Base-by-base conservation (phyloP, 2,797 vertebrate genomes). In the Chromis chromis region DNA sequence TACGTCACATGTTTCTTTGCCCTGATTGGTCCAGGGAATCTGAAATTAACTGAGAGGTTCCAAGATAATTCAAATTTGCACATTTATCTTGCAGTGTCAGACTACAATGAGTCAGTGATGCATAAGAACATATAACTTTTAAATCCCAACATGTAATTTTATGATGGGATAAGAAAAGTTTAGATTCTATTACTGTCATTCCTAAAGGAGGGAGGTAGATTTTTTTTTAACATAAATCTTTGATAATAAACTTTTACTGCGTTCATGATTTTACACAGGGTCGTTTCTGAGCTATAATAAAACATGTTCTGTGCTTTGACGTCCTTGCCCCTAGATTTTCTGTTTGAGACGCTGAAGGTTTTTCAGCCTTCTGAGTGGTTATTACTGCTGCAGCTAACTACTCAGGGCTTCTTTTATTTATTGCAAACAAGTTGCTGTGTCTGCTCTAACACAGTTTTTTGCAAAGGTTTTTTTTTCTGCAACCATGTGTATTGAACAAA, bases 351-450 rank as follows among this genome's bases (percentile, higher is more conserved):
- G 17, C 52, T 16, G 7, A 27, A 27, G 52, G 16, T 21, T 54
- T 42, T 68, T 40, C 21, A 31, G 54, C n/a, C 25, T 49, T 46
- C 46, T n/a, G 8, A 48, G 46, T n/a, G n/a, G n/a, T 48, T 48
- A 48, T 48, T 48, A 48, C 46, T 48, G 46, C 19, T 9, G n/a
- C n/a, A 39, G 66, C 19, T 75, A 61, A 71, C 44, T 36, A 13
- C 22, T 36, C 14, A 10, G n/a, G 4, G 31, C 31, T 48, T 48
- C 40, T 65, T 48, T 14, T 57, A 16, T 75, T 57, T 71, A 56
- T 64, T 69, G 46, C 53, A 77, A 61, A 44, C 14, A 48, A 57
- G 71, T 22, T 36, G 12, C 44, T 70, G 11, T 33, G 42, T 21
- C 6, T 49, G 22, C 36, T 13, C 5, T 17, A 14, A 40, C 39